phyloP scores from a whole-genome alignment of 2,113 vertebrate species.

The Dipodomys spectabilis region DNA sequence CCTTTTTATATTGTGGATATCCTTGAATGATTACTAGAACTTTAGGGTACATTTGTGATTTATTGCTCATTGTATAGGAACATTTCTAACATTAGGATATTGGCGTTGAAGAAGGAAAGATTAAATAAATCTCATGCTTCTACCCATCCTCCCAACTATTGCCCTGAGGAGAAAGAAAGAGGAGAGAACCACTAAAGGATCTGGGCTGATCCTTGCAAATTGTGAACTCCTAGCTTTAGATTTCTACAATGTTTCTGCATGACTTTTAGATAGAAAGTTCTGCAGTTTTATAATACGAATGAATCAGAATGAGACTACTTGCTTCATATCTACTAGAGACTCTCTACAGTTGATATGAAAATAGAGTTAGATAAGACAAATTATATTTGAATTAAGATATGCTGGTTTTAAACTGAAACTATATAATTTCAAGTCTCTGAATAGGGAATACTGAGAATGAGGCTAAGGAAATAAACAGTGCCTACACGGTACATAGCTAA shows the following conservation, averaged over 20 bases:
- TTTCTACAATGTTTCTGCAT: background rate
- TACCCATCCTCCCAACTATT: background rate
- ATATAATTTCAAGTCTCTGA: background rate
- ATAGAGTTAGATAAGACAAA: background rate
- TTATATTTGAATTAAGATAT: background rate
- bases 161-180: background rate
- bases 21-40: background rate
- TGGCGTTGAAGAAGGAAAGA: background rate
- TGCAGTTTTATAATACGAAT: background rate
- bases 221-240: background rate
- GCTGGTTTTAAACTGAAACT: background rate
- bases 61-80: background rate
- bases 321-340: background rate
- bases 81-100: background rate
- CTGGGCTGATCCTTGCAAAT: background rate
- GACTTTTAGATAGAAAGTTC: background rate
- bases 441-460: background rate
- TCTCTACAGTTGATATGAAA: constrained; percentile 21
- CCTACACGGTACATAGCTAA: background rate
- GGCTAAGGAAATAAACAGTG: background rate
- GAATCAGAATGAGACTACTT: background rate
- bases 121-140: background rate
- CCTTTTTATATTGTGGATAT: background rate
- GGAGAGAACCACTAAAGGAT: background rate
- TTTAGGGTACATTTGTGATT: background rate